Conservation (phyloP, 2,888 invertebrate genomes). For the Lasioglossum villosulum region DNA sequence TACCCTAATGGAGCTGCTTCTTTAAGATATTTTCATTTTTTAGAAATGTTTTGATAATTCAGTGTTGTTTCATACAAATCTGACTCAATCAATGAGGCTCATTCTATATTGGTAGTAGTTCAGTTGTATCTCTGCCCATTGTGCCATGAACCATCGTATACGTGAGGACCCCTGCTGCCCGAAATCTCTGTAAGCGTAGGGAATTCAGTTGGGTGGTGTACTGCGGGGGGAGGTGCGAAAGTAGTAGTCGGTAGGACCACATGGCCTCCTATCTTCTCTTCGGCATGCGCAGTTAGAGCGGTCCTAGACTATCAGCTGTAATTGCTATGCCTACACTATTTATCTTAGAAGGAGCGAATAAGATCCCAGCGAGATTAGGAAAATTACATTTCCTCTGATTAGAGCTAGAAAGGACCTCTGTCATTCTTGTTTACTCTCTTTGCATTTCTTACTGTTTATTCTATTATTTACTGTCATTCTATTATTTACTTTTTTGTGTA, state of each 20-base stretch:
- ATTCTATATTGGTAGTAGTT: neutral
- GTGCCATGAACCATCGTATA: neutral
- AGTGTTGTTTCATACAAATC: neutral
- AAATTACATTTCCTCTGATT: neutral
- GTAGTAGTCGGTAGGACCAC: neutral
- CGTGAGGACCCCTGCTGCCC: neutral
- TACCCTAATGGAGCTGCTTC: neutral
- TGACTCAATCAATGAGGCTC: neutral
- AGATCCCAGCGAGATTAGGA: neutral
- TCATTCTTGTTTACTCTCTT: neutral
- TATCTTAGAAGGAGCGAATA: neutral
- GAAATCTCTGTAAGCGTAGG: neutral
- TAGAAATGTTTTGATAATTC: neutral
- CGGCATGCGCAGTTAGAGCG: conserved; percentile 41
- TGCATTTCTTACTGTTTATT: neutral
- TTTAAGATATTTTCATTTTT: neutral
- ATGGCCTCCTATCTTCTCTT: neutral
- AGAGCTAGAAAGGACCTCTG: neutral
- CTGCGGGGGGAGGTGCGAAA: neutral
- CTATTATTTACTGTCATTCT: neutral
- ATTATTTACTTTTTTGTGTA: neutral
- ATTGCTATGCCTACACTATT: conserved; percentile 4
- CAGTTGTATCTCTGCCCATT: neutral
- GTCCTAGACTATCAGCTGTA: conserved; percentile 62
- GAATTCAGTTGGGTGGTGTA: neutral